These are phyloP conservation scores for Hydropotes inermis DNA, from an alignment of 2,113 vertebrate genomes.

Conservation along the genomic window DNA sequence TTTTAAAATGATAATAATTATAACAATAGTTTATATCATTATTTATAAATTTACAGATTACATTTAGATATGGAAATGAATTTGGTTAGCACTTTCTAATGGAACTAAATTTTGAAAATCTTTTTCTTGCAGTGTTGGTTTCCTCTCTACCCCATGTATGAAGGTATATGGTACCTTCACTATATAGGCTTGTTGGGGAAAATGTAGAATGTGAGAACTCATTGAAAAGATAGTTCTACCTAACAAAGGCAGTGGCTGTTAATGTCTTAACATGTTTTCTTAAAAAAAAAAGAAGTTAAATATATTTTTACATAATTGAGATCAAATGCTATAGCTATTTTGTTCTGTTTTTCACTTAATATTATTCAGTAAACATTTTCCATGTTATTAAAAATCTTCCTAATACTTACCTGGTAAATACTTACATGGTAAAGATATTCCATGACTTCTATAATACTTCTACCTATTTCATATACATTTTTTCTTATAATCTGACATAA, in stretches of 20 bases:
- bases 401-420: background rate
- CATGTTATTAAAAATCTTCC: background rate
- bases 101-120: constrained; percentile 1
- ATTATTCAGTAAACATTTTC: background rate
- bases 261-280: background rate
- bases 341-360: background rate
- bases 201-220: background rate
- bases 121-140: background rate
- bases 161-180: background rate
- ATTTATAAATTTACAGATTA: background rate
- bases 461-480: background rate
- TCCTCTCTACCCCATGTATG: background rate
- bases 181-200: background rate
- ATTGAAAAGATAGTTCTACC: background rate
- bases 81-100: background rate
- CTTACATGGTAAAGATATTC: background rate
- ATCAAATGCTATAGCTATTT: background rate
- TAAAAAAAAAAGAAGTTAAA: background rate
- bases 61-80: background rate
- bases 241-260: background rate
- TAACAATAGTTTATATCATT: background rate
- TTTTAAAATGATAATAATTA: background rate
- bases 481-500: background rate
- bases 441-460: background rate
- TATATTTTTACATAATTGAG: background rate